These are phyloP conservation scores for Pseudococcus jackbeardsleyi DNA, from an alignment of 2,888 invertebrate genomes.

Conservation along the genomic window DNA sequence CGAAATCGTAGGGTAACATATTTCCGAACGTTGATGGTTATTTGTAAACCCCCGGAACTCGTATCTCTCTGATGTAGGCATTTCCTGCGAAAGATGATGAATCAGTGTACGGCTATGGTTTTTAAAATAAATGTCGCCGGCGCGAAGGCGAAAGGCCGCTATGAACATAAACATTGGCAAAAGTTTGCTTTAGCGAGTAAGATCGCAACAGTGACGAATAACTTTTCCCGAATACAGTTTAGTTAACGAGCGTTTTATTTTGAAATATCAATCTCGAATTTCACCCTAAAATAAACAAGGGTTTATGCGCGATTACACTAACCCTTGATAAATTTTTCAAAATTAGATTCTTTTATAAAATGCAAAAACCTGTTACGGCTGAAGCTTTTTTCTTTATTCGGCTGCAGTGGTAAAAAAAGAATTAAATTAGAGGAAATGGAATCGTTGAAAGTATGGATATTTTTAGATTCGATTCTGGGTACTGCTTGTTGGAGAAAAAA, in stretches of 20 bases:
- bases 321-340: constrained; percentile 65
- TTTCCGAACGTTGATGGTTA: constrained; percentile 37
- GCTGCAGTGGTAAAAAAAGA: not conserved
- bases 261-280: constrained; percentile 64
- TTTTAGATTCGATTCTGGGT: not conserved
- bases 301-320: constrained; percentile 64
- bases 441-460: not conserved
- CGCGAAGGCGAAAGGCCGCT: constrained; percentile 47
- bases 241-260: constrained; percentile 60
- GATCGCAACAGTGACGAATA: constrained; percentile 50
- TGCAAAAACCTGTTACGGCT: constrained; percentile 51
- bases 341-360: constrained; percentile 57
- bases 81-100: constrained; percentile 48
- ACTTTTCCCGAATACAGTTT: constrained; percentile 47
- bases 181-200: constrained; percentile 48
- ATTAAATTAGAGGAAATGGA: constrained; percentile 14
- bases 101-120: constrained; percentile 38
- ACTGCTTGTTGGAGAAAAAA: not conserved
- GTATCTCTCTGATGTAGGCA: constrained; percentile 36
- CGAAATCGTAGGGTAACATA: constrained; percentile 26
- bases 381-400: not conserved
- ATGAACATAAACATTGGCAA: constrained; percentile 40
- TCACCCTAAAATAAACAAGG: constrained; percentile 59
- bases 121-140: constrained; percentile 51
- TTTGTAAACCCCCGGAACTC: constrained; percentile 6